Conservation (phyloP, 2,113 vertebrate species). For the Pedetes capensis region DNA sequence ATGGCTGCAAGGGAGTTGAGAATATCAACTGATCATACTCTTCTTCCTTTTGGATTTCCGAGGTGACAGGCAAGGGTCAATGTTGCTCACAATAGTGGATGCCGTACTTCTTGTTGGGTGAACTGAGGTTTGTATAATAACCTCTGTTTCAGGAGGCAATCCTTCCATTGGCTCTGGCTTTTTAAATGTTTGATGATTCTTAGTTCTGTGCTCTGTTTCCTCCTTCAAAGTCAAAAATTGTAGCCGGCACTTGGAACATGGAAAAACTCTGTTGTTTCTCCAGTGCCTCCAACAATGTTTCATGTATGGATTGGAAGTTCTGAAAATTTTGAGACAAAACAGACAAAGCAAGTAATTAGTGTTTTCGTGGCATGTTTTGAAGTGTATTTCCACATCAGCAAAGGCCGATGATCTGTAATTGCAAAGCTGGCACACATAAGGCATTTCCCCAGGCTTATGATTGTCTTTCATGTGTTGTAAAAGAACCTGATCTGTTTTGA, state of each 20-base stretch:
- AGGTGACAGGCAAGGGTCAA: background rate
- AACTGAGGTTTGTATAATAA: background rate
- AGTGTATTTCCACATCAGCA: slow-evolving; percentile 94
- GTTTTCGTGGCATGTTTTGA: slow-evolving; percentile 91
- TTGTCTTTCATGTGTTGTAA: slow-evolving; percentile 97
- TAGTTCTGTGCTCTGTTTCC: background rate
- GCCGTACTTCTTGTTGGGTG: background rate
- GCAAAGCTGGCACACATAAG: slow-evolving; percentile 96
- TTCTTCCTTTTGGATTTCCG: background rate
- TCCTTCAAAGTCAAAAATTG: slow-evolving; percentile 39
- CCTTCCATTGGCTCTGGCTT: background rate
- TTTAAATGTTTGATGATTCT: slow-evolving; percentile 20
- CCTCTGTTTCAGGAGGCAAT: background rate
- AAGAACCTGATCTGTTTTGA: slow-evolving; percentile 87
- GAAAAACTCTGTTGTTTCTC: background rate
- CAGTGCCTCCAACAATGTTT: slow-evolving; percentile 85
- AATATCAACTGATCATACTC: background rate
- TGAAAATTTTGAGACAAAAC: slow-evolving; percentile 94
- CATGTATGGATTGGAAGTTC: slow-evolving; percentile 87
- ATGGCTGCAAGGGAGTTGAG: background rate
- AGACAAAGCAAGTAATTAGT: slow-evolving; percentile 94
- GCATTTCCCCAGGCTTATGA: slow-evolving; percentile 98
- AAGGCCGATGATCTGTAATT: slow-evolving; percentile 93
- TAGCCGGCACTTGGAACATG: slow-evolving; percentile 9
- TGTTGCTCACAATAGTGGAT: background rate